Percentiles rank a stretch among this genome's conserved stretches.
Evolutionary conservation across 2,113 vertebrate genomes (phyloP).

Genomic region (Eulemur rufifrons): DNA sequence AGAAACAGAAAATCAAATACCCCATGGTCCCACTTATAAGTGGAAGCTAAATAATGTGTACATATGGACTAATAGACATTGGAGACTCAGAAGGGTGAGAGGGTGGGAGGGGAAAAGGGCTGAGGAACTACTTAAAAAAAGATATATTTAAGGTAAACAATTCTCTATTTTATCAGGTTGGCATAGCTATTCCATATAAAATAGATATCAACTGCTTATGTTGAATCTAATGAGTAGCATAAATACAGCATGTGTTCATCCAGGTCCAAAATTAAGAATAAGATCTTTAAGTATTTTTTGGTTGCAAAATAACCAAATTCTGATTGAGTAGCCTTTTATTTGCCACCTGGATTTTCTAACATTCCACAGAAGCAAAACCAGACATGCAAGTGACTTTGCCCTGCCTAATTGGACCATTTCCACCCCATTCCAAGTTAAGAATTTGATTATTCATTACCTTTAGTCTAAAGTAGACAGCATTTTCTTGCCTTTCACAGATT

Average conservation of each 20-base stretch:
- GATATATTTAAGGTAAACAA: not conserved
- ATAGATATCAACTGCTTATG: not conserved
- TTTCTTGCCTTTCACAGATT: not conserved
- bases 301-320: not conserved
- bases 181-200: not conserved
- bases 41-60: too few species aligned
- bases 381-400: not conserved
- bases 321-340: not conserved
- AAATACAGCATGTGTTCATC: not conserved
- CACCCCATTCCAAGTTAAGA: not conserved
- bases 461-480: not conserved
- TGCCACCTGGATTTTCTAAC: not conserved
- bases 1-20: too few species aligned
- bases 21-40: too few species aligned
- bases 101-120: too few species aligned
- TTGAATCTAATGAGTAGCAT: not conserved
- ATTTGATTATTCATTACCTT: not conserved
- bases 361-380: not conserved
- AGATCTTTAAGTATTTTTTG: not conserved
- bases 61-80: too few species aligned
- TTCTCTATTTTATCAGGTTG: not conserved
- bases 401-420: not conserved
- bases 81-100: too few species aligned
- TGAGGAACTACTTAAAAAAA: not conserved
- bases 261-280: not conserved